phyloP scores from a whole-genome alignment of 2,113 vertebrate genomes.

The Sturnira hondurensis region DNA sequence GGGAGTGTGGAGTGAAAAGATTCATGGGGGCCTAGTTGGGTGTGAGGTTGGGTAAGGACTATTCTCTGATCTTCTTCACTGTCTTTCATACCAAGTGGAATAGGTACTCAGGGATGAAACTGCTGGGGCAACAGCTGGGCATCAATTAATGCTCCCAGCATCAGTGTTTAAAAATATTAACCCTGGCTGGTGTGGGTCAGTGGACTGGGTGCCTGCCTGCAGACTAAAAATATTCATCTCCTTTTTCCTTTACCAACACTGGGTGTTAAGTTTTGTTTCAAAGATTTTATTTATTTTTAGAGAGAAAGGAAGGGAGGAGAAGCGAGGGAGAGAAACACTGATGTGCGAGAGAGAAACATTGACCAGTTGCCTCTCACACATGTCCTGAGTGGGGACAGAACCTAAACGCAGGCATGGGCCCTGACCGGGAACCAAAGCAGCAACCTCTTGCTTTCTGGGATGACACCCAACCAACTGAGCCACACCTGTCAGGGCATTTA shows the following conservation, averaged over 20 bases:
- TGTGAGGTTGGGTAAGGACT: neutral
- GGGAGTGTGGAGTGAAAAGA: neutral
- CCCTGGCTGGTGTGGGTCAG: too few relatives aligned
- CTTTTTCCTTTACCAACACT: neutral
- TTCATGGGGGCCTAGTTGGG: neutral
- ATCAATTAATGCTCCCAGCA: neutral
- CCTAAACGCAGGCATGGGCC: too few relatives aligned
- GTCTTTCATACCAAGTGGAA: neutral
- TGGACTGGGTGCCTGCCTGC: too few relatives aligned
- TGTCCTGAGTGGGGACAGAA: too few relatives aligned
- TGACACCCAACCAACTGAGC: neutral
- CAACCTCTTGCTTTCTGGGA: too few relatives aligned
- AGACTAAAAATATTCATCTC: neutral
- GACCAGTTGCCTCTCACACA: too few relatives aligned
- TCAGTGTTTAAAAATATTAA: neutral
- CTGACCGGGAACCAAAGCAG: too few relatives aligned
- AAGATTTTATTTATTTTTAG: neutral
- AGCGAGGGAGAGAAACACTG: too few relatives aligned
- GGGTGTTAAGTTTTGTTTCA: neutral
- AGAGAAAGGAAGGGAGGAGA: too few relatives aligned
- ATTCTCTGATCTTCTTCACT: neutral
- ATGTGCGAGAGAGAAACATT: too few relatives aligned
- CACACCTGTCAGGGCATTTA: neutral
- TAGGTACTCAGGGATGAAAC: neutral
- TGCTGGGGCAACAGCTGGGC: neutral